Evolutionary conservation across 2,888 invertebrate genomes (phyloP).

Genomic region (Caenorhabditis wallacei): DNA sequence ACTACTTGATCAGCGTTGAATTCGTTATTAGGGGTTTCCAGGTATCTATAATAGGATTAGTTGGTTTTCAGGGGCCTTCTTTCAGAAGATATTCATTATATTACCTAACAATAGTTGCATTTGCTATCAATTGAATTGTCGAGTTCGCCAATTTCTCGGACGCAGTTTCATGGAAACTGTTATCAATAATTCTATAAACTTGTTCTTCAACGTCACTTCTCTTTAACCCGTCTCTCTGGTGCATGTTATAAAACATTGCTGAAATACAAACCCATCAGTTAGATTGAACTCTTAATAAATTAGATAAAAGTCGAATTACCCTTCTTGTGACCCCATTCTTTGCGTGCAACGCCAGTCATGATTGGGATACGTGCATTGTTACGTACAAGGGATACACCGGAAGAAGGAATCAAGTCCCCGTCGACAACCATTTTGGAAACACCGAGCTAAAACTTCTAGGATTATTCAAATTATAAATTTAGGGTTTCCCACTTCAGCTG

Average conservation of each 20-base stretch:
- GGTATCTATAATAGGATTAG: slow-evolving; percentile 66
- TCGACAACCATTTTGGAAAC: slow-evolving; percentile 83
- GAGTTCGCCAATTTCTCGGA: slow-evolving; percentile 77
- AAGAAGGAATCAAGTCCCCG: slow-evolving; percentile 80
- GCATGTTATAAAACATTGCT: slow-evolving; percentile 82
- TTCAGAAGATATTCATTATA: too few relatives aligned
- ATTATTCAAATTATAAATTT: not conserved
- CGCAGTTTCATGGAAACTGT: slow-evolving; percentile 71
- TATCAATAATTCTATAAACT: slow-evolving; percentile 79
- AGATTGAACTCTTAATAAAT: slow-evolving; percentile 34
- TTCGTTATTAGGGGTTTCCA: slow-evolving; percentile 72
- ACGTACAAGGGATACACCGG: slow-evolving; percentile 73
- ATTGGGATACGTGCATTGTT: slow-evolving; percentile 81
- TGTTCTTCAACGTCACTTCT: slow-evolving; percentile 74
- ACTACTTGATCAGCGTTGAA: slow-evolving; percentile 71
- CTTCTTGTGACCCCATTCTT: slow-evolving; percentile 83
- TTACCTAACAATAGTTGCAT: slow-evolving; percentile 81
- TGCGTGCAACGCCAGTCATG: slow-evolving; percentile 82
- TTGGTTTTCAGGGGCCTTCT: too few relatives aligned
- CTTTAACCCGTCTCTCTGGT: slow-evolving; percentile 72
- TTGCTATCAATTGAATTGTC: slow-evolving; percentile 81
- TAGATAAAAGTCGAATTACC: slow-evolving; percentile 67
- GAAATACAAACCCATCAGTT: slow-evolving; percentile 58
- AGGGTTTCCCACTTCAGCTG: slow-evolving; percentile 73
- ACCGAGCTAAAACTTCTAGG: slow-evolving; percentile 73